phyloP scores from a whole-genome alignment of 1,140 invertebrate species.

The Camponotus pennsylvanicus region DNA sequence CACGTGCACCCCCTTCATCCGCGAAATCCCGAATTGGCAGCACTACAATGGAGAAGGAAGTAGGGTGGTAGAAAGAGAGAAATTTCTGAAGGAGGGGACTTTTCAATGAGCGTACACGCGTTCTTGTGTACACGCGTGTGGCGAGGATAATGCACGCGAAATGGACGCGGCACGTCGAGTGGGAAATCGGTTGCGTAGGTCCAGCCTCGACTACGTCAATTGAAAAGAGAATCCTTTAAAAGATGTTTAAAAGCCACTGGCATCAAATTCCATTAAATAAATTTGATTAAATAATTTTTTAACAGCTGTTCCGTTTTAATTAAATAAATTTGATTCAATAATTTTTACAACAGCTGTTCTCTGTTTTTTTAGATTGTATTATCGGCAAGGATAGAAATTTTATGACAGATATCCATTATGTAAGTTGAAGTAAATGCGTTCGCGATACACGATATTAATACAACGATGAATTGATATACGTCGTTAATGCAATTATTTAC shows the following conservation, averaged over 20 bases:
- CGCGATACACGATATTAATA: neutral
- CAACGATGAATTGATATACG: too few species aligned
- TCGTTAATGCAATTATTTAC: neutral
- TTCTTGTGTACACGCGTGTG: neutral
- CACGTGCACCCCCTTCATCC: slow-evolving; percentile 46
- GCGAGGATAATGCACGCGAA: slow-evolving; percentile 5
- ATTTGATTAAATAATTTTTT: neutral
- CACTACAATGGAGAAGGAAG: slow-evolving; percentile 39
- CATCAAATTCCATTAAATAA: neutral
- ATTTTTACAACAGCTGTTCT: neutral
- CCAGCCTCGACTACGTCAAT: neutral
- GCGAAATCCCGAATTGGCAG: slow-evolving; percentile 18
- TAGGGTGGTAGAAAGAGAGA: neutral
- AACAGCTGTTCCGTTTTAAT: too few species aligned
- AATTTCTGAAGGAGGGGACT: neutral
- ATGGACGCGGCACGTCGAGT: neutral
- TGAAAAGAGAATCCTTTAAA: neutral
- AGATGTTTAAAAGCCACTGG: neutral
- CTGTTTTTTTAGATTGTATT: too few species aligned
- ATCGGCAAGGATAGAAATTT: too few species aligned
- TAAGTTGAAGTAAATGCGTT: neutral
- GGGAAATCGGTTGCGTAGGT: slow-evolving; percentile 1
- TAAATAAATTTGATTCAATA: neutral
- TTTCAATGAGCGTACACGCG: slow-evolving; percentile 32
- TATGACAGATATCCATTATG: too few species aligned